Evolutionary conservation across 2,797 vertebrate species (phyloP).

Genomic region (Podarcis siculus): DNA sequence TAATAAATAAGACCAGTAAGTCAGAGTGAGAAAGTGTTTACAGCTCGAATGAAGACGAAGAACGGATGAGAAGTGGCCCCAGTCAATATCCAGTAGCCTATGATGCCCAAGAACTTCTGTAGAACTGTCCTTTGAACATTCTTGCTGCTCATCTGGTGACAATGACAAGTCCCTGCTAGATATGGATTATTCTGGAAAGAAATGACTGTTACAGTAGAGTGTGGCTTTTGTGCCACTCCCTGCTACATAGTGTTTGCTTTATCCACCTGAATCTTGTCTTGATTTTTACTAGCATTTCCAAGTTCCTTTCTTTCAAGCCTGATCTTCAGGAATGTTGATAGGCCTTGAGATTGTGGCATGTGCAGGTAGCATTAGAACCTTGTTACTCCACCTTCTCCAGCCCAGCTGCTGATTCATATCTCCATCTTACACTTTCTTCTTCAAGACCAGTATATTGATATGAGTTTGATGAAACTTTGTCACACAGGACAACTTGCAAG

Average conservation of each 20-base stretch:
- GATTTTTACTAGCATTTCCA: background rate
- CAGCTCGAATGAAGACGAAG: background rate
- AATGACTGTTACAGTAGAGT: background rate
- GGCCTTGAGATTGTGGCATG: background rate
- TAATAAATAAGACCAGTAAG: background rate
- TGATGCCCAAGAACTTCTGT: background rate
- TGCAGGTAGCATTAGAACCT: background rate
- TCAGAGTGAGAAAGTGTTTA: background rate
- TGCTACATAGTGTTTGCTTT: background rate
- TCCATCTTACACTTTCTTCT: background rate
- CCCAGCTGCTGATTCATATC: background rate
- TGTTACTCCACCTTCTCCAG: background rate
- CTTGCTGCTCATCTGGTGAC: background rate
- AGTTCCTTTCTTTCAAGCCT: background rate
- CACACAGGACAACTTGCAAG: slow-evolving; percentile 41
- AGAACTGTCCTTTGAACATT: background rate
- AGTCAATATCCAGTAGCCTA: background rate
- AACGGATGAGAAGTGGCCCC: background rate
- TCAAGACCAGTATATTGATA: background rate
- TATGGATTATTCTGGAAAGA: background rate
- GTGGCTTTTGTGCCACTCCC: background rate
- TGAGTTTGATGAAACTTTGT: slow-evolving; percentile 1
- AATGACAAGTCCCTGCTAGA: background rate
- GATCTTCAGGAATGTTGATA: background rate
- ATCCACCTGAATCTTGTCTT: background rate